Evolutionary conservation across 2,888 invertebrate genomes (phyloP).

Genomic region (Hoplodrina ambigua): DNA sequence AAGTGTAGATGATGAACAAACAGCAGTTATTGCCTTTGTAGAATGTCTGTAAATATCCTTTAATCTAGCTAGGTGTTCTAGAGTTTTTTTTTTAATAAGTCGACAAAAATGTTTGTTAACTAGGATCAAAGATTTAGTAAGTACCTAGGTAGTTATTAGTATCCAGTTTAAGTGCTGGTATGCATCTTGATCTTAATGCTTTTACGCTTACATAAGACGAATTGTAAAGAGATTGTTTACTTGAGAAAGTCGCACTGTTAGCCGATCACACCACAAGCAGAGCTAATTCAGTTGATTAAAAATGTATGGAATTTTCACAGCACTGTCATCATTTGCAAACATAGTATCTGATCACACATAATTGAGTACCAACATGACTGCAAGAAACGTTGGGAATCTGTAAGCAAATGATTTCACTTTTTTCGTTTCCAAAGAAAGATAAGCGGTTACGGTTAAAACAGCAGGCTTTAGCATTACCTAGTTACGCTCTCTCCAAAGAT

Average conservation of each 20-base stretch:
- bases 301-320: conserved; percentile 37
- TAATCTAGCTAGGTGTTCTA: no score
- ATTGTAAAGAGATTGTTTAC: conserved; percentile 14
- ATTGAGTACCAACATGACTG: conserved; percentile 39
- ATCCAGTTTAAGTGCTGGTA: conserved; percentile 8
- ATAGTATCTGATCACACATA: conserved; percentile 25
- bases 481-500: conserved; percentile 10
- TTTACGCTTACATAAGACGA: conserved; percentile 39
- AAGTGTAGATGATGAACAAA: no score
- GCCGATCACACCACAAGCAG: conserved; percentile 41
- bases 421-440: conserved; percentile 61
- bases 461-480: conserved; percentile 8
- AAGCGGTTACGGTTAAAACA: conserved; percentile 17
- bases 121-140: no score
- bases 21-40: no score
- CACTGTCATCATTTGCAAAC: conserved; percentile 49
- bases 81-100: no score
- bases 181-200: conserved; percentile 27
- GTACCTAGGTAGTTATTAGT: no score
- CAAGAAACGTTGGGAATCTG: conserved; percentile 43
- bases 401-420: conserved; percentile 60
- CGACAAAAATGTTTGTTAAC: no score
- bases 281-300: conserved; percentile 31
- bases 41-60: no score
- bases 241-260: conserved; percentile 37